Base-by-base conservation (phyloP, 1,140 invertebrate genomes). In the Acromyrmex heyeri region DNA sequence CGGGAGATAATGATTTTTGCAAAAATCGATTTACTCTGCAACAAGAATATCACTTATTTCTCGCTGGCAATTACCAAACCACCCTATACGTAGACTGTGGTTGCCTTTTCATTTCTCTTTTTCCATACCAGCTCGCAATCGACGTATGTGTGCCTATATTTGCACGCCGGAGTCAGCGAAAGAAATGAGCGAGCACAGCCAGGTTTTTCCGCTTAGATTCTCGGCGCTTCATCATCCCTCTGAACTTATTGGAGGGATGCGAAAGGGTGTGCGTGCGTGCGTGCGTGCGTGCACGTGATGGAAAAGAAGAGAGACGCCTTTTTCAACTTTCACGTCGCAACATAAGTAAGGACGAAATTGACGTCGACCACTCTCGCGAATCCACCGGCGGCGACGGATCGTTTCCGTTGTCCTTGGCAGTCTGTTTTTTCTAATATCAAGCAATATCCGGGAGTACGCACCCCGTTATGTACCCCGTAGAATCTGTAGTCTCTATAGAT, bases 181-280 rank as follows among this genome's bases (percentile, higher is more conserved):
- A 78, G 10, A 59, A 64, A 65, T 44, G 21, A 59, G 73, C 50
- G 12, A 59, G 55, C 50, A 14, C 12, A 8, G 38, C 24, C 30
- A 61, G 24, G n/a, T 85, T 88, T 88, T 90, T 83, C 34, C 70
- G 67, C 83, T 76, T 21, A 75, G 79, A 85, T 67, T 87, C 81
- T 38, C 73, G 24, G n/a, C 57, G 81, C 85, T 90, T 85, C 85
- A 72, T 91, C 76, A 86, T 86, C 78, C 59, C 57, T 57, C 62
- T 16, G 53, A 81, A 76, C 73, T 86, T 91, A 86, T 87, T 83
- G 85, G 72, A 64, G 57, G 18, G 24, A 55, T 16, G 30, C 57
- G 69, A 62, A 38, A 27, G n/a, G 14, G 14, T 38, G 30, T 34
- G 62, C 18, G 16, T 64, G 27, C 27, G 27, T 27, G 27, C 27